A percentile compares a stretch with the other conserved stretches of the same genome.
Conservation (phyloP, 1,140 invertebrate species). For the Heliothis subflexa region DNA sequence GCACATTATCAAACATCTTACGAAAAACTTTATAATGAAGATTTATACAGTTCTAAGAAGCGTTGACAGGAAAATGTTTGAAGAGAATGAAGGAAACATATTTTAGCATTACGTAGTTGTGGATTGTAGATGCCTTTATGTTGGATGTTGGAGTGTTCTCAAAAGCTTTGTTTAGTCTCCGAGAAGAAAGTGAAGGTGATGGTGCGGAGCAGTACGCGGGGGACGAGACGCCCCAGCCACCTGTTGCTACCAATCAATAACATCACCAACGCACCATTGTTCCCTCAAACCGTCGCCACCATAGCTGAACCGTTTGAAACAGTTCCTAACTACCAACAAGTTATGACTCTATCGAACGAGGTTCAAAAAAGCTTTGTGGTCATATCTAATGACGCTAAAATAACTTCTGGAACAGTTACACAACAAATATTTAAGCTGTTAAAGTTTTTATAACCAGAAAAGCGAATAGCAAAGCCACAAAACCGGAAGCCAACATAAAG, state of each 20-base stretch:
- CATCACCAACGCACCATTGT: conserved; percentile 72
- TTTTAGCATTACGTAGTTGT: background rate
- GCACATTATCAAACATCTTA: conserved; percentile 1
- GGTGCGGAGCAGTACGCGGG: conserved; percentile 57
- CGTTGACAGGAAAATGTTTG: background rate
- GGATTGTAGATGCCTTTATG: conserved; percentile 12
- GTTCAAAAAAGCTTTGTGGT: conserved; percentile 18
- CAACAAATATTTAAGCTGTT: conserved; percentile 38
- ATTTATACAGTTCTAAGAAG: background rate
- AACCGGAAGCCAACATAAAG: conserved; percentile 11
- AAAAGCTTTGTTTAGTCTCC: conserved; percentile 46
- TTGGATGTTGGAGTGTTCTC: background rate
- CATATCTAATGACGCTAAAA: conserved; percentile 5
- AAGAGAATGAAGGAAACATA: background rate
- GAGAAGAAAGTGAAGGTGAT: conserved; percentile 74
- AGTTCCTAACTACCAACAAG: conserved; percentile 25
- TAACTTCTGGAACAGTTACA: background rate
- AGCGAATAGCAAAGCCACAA: background rate
- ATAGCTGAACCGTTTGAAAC: conserved; percentile 23
- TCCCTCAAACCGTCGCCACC: conserved; percentile 47
- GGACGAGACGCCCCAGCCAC: conserved; percentile 76
- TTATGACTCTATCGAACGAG: background rate
- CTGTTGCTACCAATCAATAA: conserved; percentile 83
- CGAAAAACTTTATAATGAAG: background rate
- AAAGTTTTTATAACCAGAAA: conserved; percentile 8